A percentile compares a stretch with the other conserved stretches of the same genome.
Evolutionary conservation across 2,888 invertebrate genomes (phyloP).

Genomic region (Schizotus pectinicornis): DNA sequence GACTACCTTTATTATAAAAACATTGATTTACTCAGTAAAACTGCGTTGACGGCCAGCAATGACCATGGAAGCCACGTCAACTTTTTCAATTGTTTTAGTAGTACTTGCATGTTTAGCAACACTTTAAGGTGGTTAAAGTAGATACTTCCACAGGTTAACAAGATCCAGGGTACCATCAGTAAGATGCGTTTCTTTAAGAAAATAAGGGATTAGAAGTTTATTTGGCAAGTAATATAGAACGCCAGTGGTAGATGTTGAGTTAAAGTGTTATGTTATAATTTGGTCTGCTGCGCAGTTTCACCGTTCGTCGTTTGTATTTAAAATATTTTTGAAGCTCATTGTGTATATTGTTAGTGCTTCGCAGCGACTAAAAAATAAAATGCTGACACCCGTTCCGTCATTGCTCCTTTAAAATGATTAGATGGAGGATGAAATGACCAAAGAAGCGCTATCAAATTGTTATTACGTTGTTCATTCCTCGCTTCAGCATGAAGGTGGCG

Average conservation of each 20-base stretch:
- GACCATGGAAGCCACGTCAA: constrained; percentile 43
- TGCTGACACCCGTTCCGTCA: no score
- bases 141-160: constrained; percentile 47
- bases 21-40: constrained; percentile 19
- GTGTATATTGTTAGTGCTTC: no score
- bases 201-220: no score
- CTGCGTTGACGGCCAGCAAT: constrained; percentile 6
- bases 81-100: constrained; percentile 38
- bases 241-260: no score
- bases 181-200: constrained; percentile 39
- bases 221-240: no score
- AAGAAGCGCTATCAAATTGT: neutral
- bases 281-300: no score
- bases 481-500: constrained; percentile 46
- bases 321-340: no score
- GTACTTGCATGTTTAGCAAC: constrained; percentile 42
- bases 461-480: constrained; percentile 39
- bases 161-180: constrained; percentile 51
- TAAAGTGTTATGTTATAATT: no score
- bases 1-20: neutral
- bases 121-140: constrained; percentile 49
- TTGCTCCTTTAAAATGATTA: no score
- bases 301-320: no score
- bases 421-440: no score
- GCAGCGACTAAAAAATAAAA: no score